phyloP scores from a whole-genome alignment of 2,888 invertebrate species.

The Synanthedon formicaeformis region DNA sequence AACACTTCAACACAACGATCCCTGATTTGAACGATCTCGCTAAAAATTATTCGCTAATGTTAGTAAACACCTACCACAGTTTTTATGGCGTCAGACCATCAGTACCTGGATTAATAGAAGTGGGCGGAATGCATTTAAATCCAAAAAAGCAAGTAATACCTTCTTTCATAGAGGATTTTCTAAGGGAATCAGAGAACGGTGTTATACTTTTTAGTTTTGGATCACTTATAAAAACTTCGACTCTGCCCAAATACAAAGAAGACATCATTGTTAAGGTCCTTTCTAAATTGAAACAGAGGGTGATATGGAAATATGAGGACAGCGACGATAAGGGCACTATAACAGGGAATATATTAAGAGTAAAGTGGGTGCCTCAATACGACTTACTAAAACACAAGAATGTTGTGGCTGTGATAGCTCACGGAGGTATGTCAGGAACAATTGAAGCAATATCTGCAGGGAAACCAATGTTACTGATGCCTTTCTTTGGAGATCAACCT shows the following conservation, averaged over 20 bases:
- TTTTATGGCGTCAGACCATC: constrained; percentile 69
- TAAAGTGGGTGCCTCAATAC: constrained; percentile 79
- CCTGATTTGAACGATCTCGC: constrained; percentile 64
- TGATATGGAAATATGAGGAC: constrained; percentile 85
- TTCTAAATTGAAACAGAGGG: constrained; percentile 73
- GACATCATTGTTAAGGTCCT: constrained; percentile 74
- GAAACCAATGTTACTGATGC: constrained; percentile 72
- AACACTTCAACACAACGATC: constrained; percentile 54
- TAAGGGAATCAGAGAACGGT: constrained; percentile 75
- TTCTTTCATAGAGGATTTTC: constrained; percentile 73
- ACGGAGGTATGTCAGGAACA: constrained; percentile 73
- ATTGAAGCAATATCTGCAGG: constrained; percentile 73
- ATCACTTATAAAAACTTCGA: constrained; percentile 78
- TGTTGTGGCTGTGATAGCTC: constrained; percentile 71
- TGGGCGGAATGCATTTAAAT: constrained; percentile 73
- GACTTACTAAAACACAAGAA: constrained; percentile 75
- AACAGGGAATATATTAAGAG: constrained; percentile 66
- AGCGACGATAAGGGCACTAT: constrained; percentile 45
- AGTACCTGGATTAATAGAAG: constrained; percentile 71
- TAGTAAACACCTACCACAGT: constrained; percentile 73
- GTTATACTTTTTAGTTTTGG: constrained; percentile 84
- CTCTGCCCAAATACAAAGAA: constrained; percentile 73
- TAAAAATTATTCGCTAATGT: constrained; percentile 60
- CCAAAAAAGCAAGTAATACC: constrained; percentile 50
- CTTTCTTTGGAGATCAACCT: constrained; percentile 74